phyloP scores from a whole-genome alignment of 1,140 invertebrate species.

The Ptiloglossa arizonensis region DNA sequence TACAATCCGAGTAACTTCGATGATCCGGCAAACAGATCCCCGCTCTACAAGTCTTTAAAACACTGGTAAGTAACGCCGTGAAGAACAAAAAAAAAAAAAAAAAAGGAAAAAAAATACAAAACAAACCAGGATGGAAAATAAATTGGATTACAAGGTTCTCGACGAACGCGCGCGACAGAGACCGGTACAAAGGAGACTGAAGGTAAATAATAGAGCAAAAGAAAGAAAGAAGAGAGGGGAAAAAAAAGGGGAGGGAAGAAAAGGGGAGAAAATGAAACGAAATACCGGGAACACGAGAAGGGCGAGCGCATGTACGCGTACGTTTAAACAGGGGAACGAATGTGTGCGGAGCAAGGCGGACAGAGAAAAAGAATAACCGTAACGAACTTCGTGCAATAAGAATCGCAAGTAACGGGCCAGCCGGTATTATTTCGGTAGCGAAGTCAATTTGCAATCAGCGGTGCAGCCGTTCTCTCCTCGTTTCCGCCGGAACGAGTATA shows the following conservation, averaged over 20 bases:
- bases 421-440: slow-evolving; percentile 72
- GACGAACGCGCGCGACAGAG: slow-evolving; percentile 27
- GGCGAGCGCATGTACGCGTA: slow-evolving; percentile 31
- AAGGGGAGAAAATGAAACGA: not conserved
- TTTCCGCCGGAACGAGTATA: slow-evolving; percentile 63
- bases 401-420: slow-evolving; percentile 64
- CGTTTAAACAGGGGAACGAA: slow-evolving; percentile 29
- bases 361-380: slow-evolving; percentile 60
- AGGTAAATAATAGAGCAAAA: slow-evolving; percentile 43
- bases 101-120: not conserved
- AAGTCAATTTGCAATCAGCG: slow-evolving; percentile 80
- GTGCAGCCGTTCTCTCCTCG: slow-evolving; percentile 61
- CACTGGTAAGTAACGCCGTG: not conserved
- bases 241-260: too few species aligned
- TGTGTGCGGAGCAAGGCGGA: slow-evolving; percentile 13
- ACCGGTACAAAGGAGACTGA: slow-evolving; percentile 35
- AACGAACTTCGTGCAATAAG: slow-evolving; percentile 69
- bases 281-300: slow-evolving; percentile 8
- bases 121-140: not conserved
- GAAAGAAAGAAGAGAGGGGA: too few species aligned
- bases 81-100: too few species aligned
- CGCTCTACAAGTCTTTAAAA: not conserved
- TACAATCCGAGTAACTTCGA: not conserved
- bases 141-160: slow-evolving; percentile 46
- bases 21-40: not conserved